These are phyloP conservation scores for Agapornis roseicollis DNA, from an alignment of 2,113 vertebrate genomes.

Conservation along the genomic window DNA sequence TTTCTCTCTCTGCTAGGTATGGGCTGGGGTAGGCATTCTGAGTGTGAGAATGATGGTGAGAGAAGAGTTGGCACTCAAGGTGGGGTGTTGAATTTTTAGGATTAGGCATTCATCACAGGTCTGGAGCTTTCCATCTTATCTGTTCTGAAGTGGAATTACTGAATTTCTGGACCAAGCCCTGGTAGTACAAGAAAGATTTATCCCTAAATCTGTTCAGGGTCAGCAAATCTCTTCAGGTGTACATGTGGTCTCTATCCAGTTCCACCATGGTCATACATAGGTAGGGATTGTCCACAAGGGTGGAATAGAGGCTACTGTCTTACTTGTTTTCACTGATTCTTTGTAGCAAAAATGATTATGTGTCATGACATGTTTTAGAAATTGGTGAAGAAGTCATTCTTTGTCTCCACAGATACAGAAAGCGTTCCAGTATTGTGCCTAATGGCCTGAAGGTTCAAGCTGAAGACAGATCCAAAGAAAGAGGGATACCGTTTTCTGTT, in stretches of 20 bases:
- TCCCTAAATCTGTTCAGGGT: background rate
- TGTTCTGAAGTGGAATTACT: background rate
- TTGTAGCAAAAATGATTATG: background rate
- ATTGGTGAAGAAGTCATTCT: background rate
- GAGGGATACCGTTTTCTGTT: constrained; percentile 82
- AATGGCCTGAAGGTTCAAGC: background rate
- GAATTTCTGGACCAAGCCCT: background rate
- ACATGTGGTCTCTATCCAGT: background rate
- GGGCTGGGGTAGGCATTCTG: background rate
- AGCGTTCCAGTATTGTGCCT: background rate
- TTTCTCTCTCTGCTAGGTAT: background rate
- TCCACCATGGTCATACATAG: background rate
- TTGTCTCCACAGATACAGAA: constrained; percentile 60
- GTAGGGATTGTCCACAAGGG: background rate
- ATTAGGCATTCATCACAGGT: background rate
- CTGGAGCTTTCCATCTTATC: background rate
- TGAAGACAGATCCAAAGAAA: constrained; percentile 56
- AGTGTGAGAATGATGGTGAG: background rate
- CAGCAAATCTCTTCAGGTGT: background rate
- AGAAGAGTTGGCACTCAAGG: background rate
- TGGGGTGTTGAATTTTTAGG: background rate
- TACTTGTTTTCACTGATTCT: background rate
- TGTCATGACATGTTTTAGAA: background rate
- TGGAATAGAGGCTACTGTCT: background rate
- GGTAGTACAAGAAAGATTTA: background rate